Evolutionary conservation across 2,888 invertebrate genomes (phyloP), one percentile per base, ranked within the genome.

Genomic region (Meteorus cinctellus): DNA sequence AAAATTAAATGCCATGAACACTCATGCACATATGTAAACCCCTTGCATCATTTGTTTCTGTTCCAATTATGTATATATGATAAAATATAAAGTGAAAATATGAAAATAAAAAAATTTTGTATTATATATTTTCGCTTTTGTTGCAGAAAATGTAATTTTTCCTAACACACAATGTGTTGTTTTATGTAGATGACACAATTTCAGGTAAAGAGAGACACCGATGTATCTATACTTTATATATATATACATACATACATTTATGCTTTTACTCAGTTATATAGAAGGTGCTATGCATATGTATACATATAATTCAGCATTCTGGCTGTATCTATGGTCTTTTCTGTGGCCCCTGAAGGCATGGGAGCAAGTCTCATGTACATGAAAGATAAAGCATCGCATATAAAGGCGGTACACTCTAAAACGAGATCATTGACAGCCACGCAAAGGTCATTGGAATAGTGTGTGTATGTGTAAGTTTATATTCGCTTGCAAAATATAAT

Each of bases 391-490:
- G 16, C 65, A 65, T 34, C 12, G 63, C 41, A 41, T 19, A 19
- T 36, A 65, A 34, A 65, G 41, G 65, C 55, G 45, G 69, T 31
- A 55, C 55, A 60, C 63, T 68, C 69, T 69, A 73, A 76, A 76
- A 72, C 51, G 76, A 73, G 76, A 73, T 73, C 65, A 60, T 51
- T 51, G 55, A 31, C 72, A 41, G 41, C 24, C 60, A 59, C 63
- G 51, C 29, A 72, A 76, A 76, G 72, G 72, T 76, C 72, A 76
- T 63, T 27, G 59, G 66, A 67, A 65, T 29, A 71, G 62, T 75
- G 31, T 36, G 36, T 12, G 74, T 19, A 36, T 55, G 27, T 36
- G 8, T 16, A 27, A 29, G 31, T 63, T 31, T 63, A 31, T 63
- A 63, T 63, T 63, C 63, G 34, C 34, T 34, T 63, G 16, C 34